Percentiles rank a stretch among this genome's conserved stretches.
Conservation (phyloP, 2,797 vertebrate species). For the Gymnoscopelus microlampas region DNA sequence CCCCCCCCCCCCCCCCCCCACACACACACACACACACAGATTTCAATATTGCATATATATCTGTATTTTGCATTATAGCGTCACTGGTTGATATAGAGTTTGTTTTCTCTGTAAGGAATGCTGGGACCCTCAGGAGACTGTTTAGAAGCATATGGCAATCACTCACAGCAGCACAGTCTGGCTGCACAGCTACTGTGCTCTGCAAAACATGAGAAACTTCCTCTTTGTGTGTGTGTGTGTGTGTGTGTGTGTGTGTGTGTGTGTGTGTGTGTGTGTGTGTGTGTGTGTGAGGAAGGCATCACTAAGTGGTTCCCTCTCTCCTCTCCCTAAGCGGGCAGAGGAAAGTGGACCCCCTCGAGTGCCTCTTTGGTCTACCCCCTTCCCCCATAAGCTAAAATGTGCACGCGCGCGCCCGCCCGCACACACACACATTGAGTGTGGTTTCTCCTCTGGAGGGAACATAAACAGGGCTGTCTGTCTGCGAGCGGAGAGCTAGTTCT, state of each 20-base stretch:
- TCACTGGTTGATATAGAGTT: slow-evolving; percentile 60
- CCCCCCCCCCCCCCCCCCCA: too few relatives aligned
- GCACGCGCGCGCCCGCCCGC: slow-evolving; percentile 24
- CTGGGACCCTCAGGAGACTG: slow-evolving; percentile 64
- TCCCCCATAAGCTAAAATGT: slow-evolving; percentile 72
- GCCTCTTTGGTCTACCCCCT: slow-evolving; percentile 76
- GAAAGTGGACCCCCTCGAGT: slow-evolving; percentile 80
- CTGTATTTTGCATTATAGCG: slow-evolving; percentile 49
- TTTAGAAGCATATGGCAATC: slow-evolving; percentile 71
- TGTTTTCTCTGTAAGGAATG: slow-evolving; percentile 71
- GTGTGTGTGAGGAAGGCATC: slow-evolving; percentile 65
- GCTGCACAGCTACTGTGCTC: slow-evolving; percentile 71
- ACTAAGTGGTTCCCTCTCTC: slow-evolving; percentile 72
- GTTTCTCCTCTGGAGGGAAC: slow-evolving; percentile 81
- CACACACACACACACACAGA: too few relatives aligned
- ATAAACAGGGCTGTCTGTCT: slow-evolving; percentile 86
- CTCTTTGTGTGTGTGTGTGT: slow-evolving; percentile 45
- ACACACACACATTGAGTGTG: slow-evolving; percentile 64
- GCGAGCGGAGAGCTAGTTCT: slow-evolving; percentile 80
- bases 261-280: slow-evolving; percentile 17
- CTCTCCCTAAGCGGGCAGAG: slow-evolving; percentile 66
- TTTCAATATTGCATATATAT: slow-evolving; percentile 16
- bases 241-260: slow-evolving; percentile 21
- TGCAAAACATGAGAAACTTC: slow-evolving; percentile 79
- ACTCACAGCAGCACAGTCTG: slow-evolving; percentile 68